A percentile compares a stretch with the other conserved stretches of the same genome.
phyloP scores from a whole-genome alignment of 2,888 invertebrate genomes.

The Gnatocerus cornutus region DNA sequence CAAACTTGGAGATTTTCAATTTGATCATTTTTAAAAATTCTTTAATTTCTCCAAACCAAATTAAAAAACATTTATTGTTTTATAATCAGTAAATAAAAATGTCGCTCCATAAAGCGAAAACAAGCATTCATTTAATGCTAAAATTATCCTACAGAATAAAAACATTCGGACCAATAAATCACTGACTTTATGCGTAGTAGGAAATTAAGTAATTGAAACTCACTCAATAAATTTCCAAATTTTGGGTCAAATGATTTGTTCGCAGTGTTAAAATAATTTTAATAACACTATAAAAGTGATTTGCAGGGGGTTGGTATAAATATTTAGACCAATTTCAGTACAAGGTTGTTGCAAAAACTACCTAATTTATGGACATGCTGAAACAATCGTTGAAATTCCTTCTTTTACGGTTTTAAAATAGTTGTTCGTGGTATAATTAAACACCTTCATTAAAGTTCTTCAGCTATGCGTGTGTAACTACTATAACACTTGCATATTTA shows the following conservation, averaged over 20 bases:
- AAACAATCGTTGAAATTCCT: not conserved
- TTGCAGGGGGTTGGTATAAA: not conserved
- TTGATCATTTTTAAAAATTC: too few species aligned
- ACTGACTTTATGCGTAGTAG: not conserved
- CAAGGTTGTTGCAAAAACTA: not conserved
- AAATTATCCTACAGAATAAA: too few species aligned
- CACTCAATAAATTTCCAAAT: conserved; percentile 6
- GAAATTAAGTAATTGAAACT: conserved; percentile 2
- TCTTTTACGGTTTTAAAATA: not conserved
- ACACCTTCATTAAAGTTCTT: not conserved
- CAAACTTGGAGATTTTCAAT: too few species aligned
- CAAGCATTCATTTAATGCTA: too few species aligned
- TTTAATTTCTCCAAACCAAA: too few species aligned
- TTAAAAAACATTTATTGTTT: too few species aligned
- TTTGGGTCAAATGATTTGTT: not conserved
- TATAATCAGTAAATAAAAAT: too few species aligned
- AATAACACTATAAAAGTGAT: not conserved
- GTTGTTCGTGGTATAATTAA: not conserved
- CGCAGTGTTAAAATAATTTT: not conserved
- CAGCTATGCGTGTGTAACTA: too few species aligned
- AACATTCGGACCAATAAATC: not conserved
- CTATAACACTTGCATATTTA: too few species aligned
- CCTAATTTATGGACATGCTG: too few species aligned
- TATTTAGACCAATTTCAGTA: not conserved
- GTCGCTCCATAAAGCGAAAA: too few species aligned